These are phyloP conservation scores for Menidia menidia DNA, from an alignment of 2,797 vertebrate genomes.

Conservation along the genomic window DNA sequence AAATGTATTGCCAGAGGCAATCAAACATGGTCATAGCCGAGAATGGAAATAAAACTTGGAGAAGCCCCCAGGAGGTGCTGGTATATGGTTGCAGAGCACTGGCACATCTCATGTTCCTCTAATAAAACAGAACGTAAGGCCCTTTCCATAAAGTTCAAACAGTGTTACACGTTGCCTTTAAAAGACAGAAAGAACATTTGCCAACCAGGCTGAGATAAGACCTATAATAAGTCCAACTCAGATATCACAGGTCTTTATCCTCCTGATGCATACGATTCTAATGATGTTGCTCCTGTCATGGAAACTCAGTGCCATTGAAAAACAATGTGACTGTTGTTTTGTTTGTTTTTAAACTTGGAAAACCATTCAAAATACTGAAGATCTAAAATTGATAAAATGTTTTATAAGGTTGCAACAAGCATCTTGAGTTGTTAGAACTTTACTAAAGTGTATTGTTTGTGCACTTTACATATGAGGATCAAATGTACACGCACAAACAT, in stretches of 20 bases:
- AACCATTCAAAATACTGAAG: neutral
- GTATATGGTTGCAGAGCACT: slow-evolving; percentile 68
- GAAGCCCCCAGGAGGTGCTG: slow-evolving; percentile 74
- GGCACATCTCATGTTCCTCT: slow-evolving; percentile 57
- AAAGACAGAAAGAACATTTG: slow-evolving; percentile 62
- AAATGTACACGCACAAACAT: neutral
- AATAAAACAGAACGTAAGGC: slow-evolving; percentile 65
- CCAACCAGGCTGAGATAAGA: slow-evolving; percentile 66
- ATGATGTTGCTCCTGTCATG: slow-evolving; percentile 57
- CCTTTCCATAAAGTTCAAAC: slow-evolving; percentile 66
- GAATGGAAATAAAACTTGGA: slow-evolving; percentile 69
- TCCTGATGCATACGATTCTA: slow-evolving; percentile 42
- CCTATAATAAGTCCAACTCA: slow-evolving; percentile 69
- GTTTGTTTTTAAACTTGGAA: neutral
- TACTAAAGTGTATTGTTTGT: neutral
- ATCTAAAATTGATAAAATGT: no score
- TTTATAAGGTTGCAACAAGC: neutral
- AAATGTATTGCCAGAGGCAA: slow-evolving; percentile 33
- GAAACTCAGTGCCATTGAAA: slow-evolving; percentile 49
- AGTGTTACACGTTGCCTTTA: slow-evolving; percentile 57
- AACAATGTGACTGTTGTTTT: slow-evolving; percentile 46
- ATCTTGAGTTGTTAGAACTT: neutral
- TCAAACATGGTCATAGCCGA: slow-evolving; percentile 39
- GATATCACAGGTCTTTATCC: slow-evolving; percentile 67
- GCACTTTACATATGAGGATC: neutral